Percentiles rank a stretch among this genome's conserved stretches.
These are phyloP conservation scores for Poicephalus meyeri DNA, from an alignment of 2,113 vertebrate genomes.

Conservation along the genomic window DNA sequence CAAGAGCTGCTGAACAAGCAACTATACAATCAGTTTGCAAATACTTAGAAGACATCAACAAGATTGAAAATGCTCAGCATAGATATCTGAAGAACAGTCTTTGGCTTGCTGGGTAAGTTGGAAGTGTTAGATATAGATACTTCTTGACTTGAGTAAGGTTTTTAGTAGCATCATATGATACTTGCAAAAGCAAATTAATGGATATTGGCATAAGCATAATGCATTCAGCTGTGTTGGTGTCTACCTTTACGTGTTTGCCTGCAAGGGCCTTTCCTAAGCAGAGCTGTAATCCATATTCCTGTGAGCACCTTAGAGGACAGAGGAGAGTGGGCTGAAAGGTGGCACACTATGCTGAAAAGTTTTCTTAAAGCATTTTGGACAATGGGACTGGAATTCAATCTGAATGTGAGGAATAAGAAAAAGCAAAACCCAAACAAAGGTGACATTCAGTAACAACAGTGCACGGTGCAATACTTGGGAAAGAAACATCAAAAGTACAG, in stretches of 20 bases:
- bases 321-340: neutral
- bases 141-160: neutral
- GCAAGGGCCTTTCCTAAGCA: neutral
- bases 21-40: neutral
- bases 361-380: neutral
- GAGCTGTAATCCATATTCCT: neutral
- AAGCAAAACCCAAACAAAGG: neutral
- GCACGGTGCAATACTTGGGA: neutral
- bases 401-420: neutral
- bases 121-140: neutral
- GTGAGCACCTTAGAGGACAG: neutral
- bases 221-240: neutral
- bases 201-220: neutral
- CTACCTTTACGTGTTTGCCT: neutral
- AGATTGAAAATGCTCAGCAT: neutral
- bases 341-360: neutral
- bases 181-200: neutral
- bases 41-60: neutral
- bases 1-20: fast-evolving
- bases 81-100: neutral
- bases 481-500: neutral
- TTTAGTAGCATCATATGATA: neutral
- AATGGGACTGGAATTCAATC: neutral
- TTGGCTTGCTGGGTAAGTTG: neutral
- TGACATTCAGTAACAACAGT: neutral